Conservation (phyloP, 2,888 invertebrate genomes). For the Sepioteuthis lessoniana region DNA sequence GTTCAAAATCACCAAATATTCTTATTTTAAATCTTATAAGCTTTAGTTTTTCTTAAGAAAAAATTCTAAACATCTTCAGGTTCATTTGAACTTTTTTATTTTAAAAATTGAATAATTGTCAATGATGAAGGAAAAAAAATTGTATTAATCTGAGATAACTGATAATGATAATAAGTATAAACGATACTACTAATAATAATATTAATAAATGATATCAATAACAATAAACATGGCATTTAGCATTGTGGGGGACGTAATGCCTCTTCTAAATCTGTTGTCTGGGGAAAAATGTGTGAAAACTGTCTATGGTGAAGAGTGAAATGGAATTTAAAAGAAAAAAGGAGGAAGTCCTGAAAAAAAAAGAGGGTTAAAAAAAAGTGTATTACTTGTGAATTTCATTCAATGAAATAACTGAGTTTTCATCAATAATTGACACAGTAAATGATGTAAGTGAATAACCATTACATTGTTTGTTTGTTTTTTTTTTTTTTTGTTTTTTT, state of each 20-base stretch:
- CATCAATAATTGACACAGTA: neutral
- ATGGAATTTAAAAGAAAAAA: neutral
- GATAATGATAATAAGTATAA: neutral
- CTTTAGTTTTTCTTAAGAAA: neutral
- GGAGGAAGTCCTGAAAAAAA: neutral
- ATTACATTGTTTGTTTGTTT: neutral
- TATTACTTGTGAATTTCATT: constrained; percentile 20
- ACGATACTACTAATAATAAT: neutral
- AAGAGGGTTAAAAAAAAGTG: neutral
- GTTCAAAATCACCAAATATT: neutral
- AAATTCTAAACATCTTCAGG: neutral
- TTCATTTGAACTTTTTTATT: too few species aligned
- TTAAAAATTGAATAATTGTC: neutral
- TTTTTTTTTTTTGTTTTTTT: neutral
- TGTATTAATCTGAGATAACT: neutral
- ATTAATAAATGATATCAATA: neutral
- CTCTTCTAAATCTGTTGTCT: constrained; percentile 33
- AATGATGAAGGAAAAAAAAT: neutral
- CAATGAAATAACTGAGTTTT: constrained; percentile 6
- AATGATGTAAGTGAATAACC: neutral
- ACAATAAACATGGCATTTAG: neutral
- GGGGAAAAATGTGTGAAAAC: neutral
- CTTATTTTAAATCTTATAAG: neutral
- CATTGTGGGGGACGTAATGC: neutral
- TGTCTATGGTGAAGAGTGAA: neutral